phyloP scores from a whole-genome alignment of 2,888 invertebrate genomes.

The Scaeva pyrastri region DNA sequence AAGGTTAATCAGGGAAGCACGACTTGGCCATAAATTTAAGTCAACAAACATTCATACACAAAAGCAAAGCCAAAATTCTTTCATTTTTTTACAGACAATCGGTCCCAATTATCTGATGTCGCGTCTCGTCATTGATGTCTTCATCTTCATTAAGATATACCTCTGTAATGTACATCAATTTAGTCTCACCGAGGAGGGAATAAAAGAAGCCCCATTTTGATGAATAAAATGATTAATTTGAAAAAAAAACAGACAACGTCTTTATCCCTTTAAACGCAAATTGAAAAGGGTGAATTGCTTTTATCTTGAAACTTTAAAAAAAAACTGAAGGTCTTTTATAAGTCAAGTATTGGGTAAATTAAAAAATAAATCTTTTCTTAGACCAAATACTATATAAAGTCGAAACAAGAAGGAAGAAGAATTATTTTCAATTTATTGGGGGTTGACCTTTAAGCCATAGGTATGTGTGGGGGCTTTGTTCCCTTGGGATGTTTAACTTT shows the following conservation, averaged over 20 bases:
- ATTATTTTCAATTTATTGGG: too few relatives aligned
- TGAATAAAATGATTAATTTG: slow-evolving; percentile 23
- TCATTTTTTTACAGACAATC: slow-evolving; percentile 5
- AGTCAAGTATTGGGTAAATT: background rate
- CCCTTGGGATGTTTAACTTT: too few relatives aligned
- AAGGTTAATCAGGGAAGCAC: too few relatives aligned
- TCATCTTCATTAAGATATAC: background rate
- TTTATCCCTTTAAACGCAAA: background rate
- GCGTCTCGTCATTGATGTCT: background rate
- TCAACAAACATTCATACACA: too few relatives aligned
- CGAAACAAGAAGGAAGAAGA: too few relatives aligned
- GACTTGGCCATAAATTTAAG: too few relatives aligned
- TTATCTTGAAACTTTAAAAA: background rate
- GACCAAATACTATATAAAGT: too few relatives aligned
- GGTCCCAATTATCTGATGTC: background rate
- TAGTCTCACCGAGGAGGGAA: background rate
- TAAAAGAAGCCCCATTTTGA: slow-evolving; percentile 24
- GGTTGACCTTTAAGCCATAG: too few relatives aligned
- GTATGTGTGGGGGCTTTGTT: too few relatives aligned
- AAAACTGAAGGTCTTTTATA: background rate
- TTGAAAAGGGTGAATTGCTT: background rate
- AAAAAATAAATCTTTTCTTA: too few relatives aligned
- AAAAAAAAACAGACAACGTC: background rate
- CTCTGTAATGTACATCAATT: background rate
- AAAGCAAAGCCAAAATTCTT: background rate